phyloP scores from a whole-genome alignment of 2,888 invertebrate species.

The Mactromeris polynyma region DNA sequence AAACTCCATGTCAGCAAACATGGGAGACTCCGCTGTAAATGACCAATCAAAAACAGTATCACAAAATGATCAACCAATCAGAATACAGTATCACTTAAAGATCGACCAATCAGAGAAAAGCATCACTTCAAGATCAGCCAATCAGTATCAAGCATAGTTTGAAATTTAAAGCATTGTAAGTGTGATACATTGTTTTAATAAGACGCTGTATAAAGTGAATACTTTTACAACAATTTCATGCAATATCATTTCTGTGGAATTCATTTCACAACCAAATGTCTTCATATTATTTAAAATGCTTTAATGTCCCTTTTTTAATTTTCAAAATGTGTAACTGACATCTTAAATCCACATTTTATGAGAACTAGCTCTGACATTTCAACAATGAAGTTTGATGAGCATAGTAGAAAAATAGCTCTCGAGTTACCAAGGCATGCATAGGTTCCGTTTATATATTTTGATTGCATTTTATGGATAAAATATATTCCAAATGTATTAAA shows the following conservation, averaged over 20 bases:
- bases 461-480: no score
- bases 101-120: slow-evolving; percentile 3
- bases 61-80: not conserved
- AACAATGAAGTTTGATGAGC: no score
- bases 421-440: no score
- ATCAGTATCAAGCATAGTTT: not conserved
- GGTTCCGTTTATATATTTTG: no score
- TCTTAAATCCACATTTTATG: no score
- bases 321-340: no score
- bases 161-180: not conserved
- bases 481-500: not conserved
- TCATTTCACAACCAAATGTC: not conserved
- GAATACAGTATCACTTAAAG: not conserved
- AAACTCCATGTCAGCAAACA: slow-evolving; percentile 78
- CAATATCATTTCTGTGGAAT: slow-evolving; percentile 10
- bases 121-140: not conserved
- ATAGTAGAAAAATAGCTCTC: no score
- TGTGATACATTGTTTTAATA: not conserved
- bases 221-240: not conserved
- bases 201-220: not conserved
- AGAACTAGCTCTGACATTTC: no score
- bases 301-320: no score
- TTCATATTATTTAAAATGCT: no score
- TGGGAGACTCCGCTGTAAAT: slow-evolving; percentile 75
- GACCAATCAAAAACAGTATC: slow-evolving; percentile 28